phyloP scores from a whole-genome alignment of 2,113 vertebrate species.

The Dromiciops gliroides region DNA sequence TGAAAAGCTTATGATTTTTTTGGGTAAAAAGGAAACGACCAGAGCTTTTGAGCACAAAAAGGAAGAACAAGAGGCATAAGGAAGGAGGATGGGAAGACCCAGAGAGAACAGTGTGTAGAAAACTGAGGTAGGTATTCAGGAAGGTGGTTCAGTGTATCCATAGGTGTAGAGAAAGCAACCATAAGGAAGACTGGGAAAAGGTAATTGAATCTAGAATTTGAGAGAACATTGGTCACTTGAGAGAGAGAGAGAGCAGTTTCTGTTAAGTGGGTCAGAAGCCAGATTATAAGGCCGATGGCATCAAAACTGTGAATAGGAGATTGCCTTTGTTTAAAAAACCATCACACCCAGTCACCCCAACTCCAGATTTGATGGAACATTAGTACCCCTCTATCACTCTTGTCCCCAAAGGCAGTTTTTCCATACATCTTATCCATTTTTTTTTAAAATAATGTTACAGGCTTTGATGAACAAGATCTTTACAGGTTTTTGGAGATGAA shows the following conservation, averaged over 20 bases:
- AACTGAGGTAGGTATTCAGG: not conserved
- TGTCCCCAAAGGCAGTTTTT: not conserved
- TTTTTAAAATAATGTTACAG: not conserved
- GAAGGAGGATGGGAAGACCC: not conserved
- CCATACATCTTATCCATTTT: not conserved
- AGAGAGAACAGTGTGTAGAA: not conserved
- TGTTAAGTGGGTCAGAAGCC: not conserved
- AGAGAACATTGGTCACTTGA: not conserved
- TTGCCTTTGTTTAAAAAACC: not conserved
- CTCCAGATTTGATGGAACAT: not conserved
- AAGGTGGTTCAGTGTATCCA: not conserved
- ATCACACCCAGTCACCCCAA: not conserved
- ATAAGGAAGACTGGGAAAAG: not conserved
- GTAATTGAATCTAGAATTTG: not conserved
- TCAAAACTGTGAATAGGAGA: not conserved
- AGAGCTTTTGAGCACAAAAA: not conserved
- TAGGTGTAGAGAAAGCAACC: not conserved
- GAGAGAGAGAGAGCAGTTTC: not conserved
- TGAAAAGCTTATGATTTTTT: conserved; percentile 7
- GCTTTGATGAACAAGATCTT: not conserved
- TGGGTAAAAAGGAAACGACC: not conserved
- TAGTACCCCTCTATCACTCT: not conserved
- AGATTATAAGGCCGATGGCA: not conserved
- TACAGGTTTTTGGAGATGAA: not conserved
- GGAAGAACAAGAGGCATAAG: not conserved